Percentiles rank a stretch among this genome's conserved stretches.
Evolutionary conservation across 30 jellyfish, hydroid and myxozoan species (phyloP).

Genomic region (Pelagia noctiluca): DNA sequence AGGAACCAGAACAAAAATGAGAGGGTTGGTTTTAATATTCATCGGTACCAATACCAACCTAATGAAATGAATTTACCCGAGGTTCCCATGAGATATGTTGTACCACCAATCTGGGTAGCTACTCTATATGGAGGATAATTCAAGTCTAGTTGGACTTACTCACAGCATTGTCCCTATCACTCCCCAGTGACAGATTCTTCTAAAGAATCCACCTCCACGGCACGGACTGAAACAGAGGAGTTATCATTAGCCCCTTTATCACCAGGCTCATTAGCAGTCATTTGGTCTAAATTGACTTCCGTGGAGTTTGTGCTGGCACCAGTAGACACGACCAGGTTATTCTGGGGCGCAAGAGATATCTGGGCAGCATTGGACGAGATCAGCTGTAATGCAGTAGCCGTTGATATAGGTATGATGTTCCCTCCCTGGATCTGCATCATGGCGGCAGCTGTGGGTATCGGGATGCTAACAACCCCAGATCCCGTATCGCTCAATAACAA

Average conservation of each 20-base stretch:
- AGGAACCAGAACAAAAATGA: no score
- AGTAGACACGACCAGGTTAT: conserved; percentile 36
- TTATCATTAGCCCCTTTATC: conserved; percentile 43
- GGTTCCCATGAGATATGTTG: no score
- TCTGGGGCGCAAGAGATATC: conserved; percentile 50
- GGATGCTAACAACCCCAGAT: conserved; percentile 91
- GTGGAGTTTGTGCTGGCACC: conserved; percentile 59
- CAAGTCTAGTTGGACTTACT: no score
- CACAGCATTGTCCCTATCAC: no score
- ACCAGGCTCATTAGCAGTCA: conserved; percentile 29
- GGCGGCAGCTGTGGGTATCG: conserved; percentile 98
- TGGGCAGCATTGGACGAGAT: conserved; percentile 74
- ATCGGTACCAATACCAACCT: no score
- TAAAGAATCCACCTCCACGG: conserved; percentile 77
- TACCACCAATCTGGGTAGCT: no score
- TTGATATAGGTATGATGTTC: conserved; percentile 76
- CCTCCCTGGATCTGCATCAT: conserved; percentile 99
- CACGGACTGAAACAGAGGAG: conserved; percentile 79
- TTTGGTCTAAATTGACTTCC: not conserved
- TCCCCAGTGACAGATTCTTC: no score
- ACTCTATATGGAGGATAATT: no score
- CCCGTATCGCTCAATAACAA: conserved; percentile 88
- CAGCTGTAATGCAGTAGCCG: conserved; percentile 79
- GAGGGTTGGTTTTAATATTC: no score
- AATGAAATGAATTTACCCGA: no score